Evolutionary conservation across 2,113 vertebrate species (phyloP), one percentile per base, ranked within the genome.

Genomic region (Plecturocebus donacophilus): DNA sequence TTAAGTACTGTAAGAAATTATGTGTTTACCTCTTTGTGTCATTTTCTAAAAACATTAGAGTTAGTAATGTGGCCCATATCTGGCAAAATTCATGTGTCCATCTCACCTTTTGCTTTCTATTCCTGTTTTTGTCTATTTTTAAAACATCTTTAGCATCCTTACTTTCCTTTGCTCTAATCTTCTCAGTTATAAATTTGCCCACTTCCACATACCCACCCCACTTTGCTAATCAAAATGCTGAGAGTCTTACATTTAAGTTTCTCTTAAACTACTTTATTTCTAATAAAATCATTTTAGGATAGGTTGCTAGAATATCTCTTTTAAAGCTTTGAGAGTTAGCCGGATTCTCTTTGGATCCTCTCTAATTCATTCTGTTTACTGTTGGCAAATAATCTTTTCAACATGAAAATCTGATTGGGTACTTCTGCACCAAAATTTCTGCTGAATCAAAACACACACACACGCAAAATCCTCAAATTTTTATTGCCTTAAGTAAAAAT

Each of bases 401-500:
- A 97, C 66, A 61, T 91, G 35, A 96, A 87, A 88, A 52, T 95
- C 87, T 66, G 73, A 84, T 66, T 85, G 1, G 90, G 21, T 66
- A 9, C 21, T 82, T 96, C 81, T 83, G 23, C 2, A 52, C 0
- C 3, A 12, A 56, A 77, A 76, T 30, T 71, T 91, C 49, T 84
- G n/a, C 38, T 13, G 66, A 17, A 38, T 25, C 9, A 25, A 70
- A 17, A 38, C 68, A 70, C 35, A 5, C 17, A 35, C 61, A 68
- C 64, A n/a, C 66, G 38, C 35, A 38, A n/a, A 49, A 7, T 32
- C 40, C 19, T 84, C 38, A 56, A 40, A 61, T 52, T 56, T 38
- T 68, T 68, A 71, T n/a, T 71, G 19, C 52, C 21, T 64, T 93
- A n/a, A 14, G n/a, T 38, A 91, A 96, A 56, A 56, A 52, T 5